A percentile compares a stretch with the other conserved stretches of the same genome.
Conservation (phyloP, 2,888 invertebrate species). For the Hemistola chrysoprasaria region DNA sequence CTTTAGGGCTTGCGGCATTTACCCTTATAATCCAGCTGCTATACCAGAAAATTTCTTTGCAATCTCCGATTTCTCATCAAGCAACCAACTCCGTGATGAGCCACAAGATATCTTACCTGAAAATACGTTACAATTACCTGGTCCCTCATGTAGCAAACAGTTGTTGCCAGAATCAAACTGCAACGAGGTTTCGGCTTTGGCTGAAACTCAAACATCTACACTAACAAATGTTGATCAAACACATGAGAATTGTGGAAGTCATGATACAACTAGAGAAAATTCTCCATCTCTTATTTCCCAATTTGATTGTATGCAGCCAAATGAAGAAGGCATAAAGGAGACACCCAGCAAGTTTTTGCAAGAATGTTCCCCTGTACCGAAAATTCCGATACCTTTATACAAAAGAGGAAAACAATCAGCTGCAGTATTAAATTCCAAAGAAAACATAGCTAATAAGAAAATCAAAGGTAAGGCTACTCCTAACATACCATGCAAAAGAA, state of each 20-base stretch:
- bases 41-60: slow-evolving; percentile 24
- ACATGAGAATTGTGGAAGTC: slow-evolving; percentile 1
- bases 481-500: slow-evolving; percentile 17
- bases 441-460: slow-evolving; percentile 24
- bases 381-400: slow-evolving; percentile 22
- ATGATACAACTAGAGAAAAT: slow-evolving; percentile 8
- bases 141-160: slow-evolving; percentile 10
- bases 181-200: no score
- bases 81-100: slow-evolving; percentile 12
- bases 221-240: no score
- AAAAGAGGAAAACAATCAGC: slow-evolving; percentile 25
- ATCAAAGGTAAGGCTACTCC: slow-evolving; percentile 14
- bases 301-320: slow-evolving; percentile 8
- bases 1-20: slow-evolving; percentile 30
- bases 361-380: slow-evolving; percentile 21
- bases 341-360: slow-evolving; percentile 21
- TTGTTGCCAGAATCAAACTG: no score
- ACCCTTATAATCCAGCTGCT: slow-evolving; percentile 23
- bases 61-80: slow-evolving; percentile 21
- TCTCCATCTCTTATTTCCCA: slow-evolving; percentile 12
- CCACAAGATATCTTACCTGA: no score
- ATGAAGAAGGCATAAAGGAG: slow-evolving; percentile 10
- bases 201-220: no score
- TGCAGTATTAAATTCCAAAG: slow-evolving; percentile 17
- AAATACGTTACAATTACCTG: no score